A percentile compares a stretch with the other conserved stretches of the same genome.
phyloP scores from a whole-genome alignment of 1,140 invertebrate genomes.

The Trachymyrmex cornetzi region DNA sequence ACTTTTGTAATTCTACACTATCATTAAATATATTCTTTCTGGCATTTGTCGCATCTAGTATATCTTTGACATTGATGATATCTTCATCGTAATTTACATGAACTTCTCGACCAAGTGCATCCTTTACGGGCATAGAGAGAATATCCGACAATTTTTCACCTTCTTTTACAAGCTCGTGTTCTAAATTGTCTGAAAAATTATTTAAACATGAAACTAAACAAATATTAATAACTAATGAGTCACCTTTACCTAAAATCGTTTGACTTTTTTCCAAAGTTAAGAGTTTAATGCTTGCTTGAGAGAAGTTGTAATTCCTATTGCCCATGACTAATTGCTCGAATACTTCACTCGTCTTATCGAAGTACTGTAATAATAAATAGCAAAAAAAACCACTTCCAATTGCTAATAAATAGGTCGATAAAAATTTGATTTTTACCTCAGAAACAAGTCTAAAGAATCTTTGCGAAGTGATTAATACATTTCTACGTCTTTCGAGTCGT shows the following conservation, averaged over 20 bases:
- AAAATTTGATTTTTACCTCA: constrained; percentile 86
- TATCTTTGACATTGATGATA: constrained; percentile 90
- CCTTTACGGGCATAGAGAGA: constrained; percentile 93
- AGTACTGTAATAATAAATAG: constrained; percentile 85
- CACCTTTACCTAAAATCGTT: constrained; percentile 77
- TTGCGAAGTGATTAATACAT: constrained; percentile 92
- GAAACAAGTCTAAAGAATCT: constrained; percentile 92
- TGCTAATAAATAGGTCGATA: too few species aligned
- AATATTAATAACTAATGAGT: constrained; percentile 15
- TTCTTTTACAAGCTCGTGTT: constrained; percentile 90
- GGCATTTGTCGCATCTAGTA: constrained; percentile 89
- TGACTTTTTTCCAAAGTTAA: constrained; percentile 88
- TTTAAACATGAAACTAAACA: neutral
- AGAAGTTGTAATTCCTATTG: constrained; percentile 87
- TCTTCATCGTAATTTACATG: constrained; percentile 91
- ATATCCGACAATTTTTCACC: constrained; percentile 93
- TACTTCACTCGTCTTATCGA: constrained; percentile 89
- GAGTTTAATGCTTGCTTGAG: constrained; percentile 86
- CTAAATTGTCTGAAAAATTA: constrained; percentile 87
- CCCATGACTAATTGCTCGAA: constrained; percentile 90
- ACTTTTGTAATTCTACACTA: constrained; percentile 90
- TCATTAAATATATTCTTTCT: constrained; percentile 90
- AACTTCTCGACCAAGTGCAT: constrained; percentile 92
- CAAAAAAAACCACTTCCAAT: neutral
- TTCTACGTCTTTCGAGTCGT: constrained; percentile 91